Evolutionary conservation across 2,888 invertebrate species (phyloP), one percentile per base, ranked within the genome.

Genomic region (Dicroscelio sp.): DNA sequence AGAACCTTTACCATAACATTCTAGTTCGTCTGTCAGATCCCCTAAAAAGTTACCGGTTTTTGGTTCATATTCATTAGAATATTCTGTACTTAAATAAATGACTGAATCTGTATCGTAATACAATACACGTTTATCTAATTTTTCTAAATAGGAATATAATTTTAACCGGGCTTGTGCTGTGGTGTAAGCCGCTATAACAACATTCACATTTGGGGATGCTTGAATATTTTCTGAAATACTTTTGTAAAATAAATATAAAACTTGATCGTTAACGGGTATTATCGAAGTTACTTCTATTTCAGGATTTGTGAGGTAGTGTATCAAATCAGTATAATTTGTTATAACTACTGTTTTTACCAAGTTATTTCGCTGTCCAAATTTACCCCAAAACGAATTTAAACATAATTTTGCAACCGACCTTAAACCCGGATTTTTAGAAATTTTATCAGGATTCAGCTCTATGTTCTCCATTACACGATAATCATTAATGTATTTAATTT

Each of bases 341-440:
- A 90, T 58, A 27, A 86, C n/a, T 35, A 38, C 35, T 0, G 83
- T 86, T 65, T 71, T 23, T 20, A 30, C 25, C n/a, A 71, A 33
- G 38, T 85, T 82, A 25, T 86, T 79, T 0, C 80, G n/a, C n/a
- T n/a, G n/a, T n/a, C n/a, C n/a, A n/a, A n/a, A n/a, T n/a, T n/a
- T n/a, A n/a, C n/a, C n/a, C n/a, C n/a, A n/a, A n/a, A n/a, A n/a
- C n/a, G n/a, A n/a, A n/a, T n/a, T n/a, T n/a, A n/a, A n/a, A n/a
- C n/a, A n/a, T n/a, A n/a, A n/a, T n/a, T n/a, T n/a, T n/a, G n/a
- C n/a, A n/a, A n/a, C n/a, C n/a, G n/a, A 43, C 20, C 63, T 25
- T 23, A 60, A 78, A 2, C 84, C 89, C 0, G 63, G 52, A 55
- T 92, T 92, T 48, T 69, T 76, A 20, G 30, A 48, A n/a, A 91